Conservation (phyloP, 2,888 invertebrate genomes). For the Erebia epiphron region DNA sequence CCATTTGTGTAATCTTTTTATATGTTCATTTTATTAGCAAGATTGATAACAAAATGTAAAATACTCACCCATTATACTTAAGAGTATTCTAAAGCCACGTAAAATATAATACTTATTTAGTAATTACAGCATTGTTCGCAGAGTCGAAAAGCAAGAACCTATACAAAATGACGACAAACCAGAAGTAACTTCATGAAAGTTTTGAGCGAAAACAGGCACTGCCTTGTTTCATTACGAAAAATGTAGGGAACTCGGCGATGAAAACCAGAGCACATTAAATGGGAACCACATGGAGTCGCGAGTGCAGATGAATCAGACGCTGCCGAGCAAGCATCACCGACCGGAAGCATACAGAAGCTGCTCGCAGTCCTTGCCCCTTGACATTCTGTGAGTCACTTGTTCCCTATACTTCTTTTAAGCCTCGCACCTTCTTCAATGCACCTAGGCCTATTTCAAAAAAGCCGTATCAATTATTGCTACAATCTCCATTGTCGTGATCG, state of each 20-base stretch:
- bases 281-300: slow-evolving; percentile 74
- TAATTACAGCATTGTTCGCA: slow-evolving; percentile 26
- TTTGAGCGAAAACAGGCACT: neutral
- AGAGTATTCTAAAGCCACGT: too few relatives aligned
- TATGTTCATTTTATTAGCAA: too few relatives aligned
- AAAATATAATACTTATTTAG: too few relatives aligned
- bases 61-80: too few relatives aligned
- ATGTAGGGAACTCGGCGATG: slow-evolving; percentile 29
- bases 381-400: slow-evolving; percentile 73
- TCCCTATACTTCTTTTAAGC: neutral
- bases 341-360: slow-evolving; percentile 76
- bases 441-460: too few relatives aligned
- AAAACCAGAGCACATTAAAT: slow-evolving; percentile 50
- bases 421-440: too few relatives aligned
- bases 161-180: slow-evolving; percentile 20
- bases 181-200: slow-evolving; percentile 11
- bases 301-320: slow-evolving; percentile 70
- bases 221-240: slow-evolving; percentile 40
- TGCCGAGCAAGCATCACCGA: slow-evolving; percentile 64
- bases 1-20: too few relatives aligned
- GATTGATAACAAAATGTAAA: too few relatives aligned
- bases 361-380: slow-evolving; percentile 77
- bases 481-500: too few relatives aligned
- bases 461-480: too few relatives aligned
- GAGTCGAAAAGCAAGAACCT: slow-evolving; percentile 24